Conservation (phyloP, 2,113 vertebrate genomes). For the Pterocles gutturalis region DNA sequence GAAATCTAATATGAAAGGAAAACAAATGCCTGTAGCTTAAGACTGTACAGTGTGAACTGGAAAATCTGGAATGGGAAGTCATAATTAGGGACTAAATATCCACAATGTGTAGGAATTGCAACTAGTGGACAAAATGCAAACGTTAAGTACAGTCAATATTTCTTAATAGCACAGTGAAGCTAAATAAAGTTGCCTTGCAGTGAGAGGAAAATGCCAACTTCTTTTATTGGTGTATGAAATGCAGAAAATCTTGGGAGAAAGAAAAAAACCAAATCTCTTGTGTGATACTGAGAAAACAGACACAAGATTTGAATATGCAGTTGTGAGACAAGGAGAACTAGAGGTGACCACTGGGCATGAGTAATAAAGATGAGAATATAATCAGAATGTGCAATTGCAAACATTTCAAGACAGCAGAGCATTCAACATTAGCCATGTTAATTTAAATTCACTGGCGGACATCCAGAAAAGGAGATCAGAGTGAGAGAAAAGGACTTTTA, state of each 20-base stretch:
- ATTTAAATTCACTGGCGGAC: neutral
- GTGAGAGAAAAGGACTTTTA: neutral
- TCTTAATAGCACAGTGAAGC: neutral
- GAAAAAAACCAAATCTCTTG: neutral
- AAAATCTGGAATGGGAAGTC: neutral
- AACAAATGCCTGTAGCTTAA: neutral
- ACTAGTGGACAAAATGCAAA: neutral
- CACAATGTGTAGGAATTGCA: neutral
- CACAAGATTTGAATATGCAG: neutral
- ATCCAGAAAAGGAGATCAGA: slow-evolving; percentile 3
- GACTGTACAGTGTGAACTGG: neutral
- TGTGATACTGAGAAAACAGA: neutral
- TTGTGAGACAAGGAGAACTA: neutral
- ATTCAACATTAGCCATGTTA: neutral
- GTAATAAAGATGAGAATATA: neutral
- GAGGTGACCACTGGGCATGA: neutral
- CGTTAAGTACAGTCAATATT: neutral
- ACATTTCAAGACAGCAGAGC: neutral
- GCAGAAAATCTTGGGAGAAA: neutral
- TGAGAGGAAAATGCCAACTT: neutral
- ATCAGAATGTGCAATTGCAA: neutral
- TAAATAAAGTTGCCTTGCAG: neutral
- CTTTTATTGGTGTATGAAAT: neutral
- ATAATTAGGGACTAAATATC: neutral
- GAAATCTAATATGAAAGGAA: neutral